Evolutionary conservation across 2,113 vertebrate species (phyloP), one percentile per base, ranked within the genome.

Genomic region (Lophius piscatorius): DNA sequence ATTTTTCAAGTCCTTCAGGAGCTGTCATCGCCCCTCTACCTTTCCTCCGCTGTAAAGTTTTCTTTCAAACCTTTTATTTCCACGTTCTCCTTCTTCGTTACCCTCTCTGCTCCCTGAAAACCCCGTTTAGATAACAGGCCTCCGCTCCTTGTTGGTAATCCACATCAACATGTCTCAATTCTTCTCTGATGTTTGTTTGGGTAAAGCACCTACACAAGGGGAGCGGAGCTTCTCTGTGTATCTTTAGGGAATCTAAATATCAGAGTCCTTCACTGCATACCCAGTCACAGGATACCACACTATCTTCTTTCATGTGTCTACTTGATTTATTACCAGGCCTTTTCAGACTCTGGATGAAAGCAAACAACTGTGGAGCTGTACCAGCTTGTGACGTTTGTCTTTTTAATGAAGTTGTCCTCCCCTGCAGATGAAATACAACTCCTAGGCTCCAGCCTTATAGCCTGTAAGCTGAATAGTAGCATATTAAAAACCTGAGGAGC

Each of bases 231-330:
- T 69, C 67, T 70, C 40, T n/a, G 51, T 52, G 56, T 81, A 85
- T 85, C 82, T 74, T 70, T 34, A 17, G 69, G 82, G 79, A 85
- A 87, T 88, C 87, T 84, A 76, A 79, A 81, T 84, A 85, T 84
- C 82, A 73, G 78, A 75, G 67, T 81, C 60, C 59, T 68, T 76
- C 70, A 24, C 74, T 41, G 63, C 51, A n/a, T 79, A 59, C 66
- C 47, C 49, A 78, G 76, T 87, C 76, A 78, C 78, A 70, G 74
- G 74, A 80, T 78, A 76, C 73, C 52, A 60, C 80, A 62, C 74
- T 82, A 86, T 86, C 85, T 83, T 65, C 78, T 84, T 84, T 83
- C 79, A 81, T 70, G 71, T 81, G 81, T 87, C 83, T 63, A 39
- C 70, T 87, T 87, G 85, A 89, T 84, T 83, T 83, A 87, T 89